phyloP scores from a whole-genome alignment of 2,113 vertebrate genomes.

The Hippocampus zosterae region DNA sequence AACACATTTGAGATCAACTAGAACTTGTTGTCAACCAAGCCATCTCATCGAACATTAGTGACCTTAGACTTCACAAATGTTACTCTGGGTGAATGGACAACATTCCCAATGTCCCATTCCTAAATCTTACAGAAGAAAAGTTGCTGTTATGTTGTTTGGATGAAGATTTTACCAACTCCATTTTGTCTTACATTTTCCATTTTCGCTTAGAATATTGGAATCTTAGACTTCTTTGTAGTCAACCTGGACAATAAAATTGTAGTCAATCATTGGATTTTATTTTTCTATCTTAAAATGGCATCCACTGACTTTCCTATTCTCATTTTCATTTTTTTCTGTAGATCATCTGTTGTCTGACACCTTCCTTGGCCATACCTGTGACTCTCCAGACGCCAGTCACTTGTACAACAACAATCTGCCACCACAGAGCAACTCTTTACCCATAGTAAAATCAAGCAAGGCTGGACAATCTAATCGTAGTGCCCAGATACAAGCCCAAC shows the following conservation, averaged over 20 bases:
- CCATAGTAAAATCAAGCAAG: conserved; percentile 44
- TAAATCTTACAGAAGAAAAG: neutral
- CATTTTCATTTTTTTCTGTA: conserved; percentile 47
- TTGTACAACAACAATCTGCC: conserved; percentile 65
- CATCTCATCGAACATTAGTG: neutral
- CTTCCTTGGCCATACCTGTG: conserved; percentile 79
- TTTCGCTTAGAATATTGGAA: neutral
- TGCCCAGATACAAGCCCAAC: conserved; percentile 27
- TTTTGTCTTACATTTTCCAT: neutral
- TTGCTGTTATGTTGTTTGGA: neutral
- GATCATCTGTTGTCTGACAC: conserved; percentile 90
- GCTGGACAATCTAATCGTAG: conserved; percentile 28
- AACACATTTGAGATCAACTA: neutral
- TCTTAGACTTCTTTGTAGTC: neutral
- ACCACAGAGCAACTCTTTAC: conserved; percentile 38
- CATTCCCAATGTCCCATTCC: neutral
- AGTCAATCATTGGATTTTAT: no score
- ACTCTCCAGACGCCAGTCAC: conserved; percentile 76
- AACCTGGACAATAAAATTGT: neutral
- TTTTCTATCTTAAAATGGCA: neutral
- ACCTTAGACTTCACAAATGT: neutral
- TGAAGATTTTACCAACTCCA: neutral
- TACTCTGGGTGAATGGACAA: neutral
- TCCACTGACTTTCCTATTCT: neutral
- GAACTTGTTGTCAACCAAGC: neutral